Conservation (phyloP, 2,113 vertebrate genomes). For the Xyrauchen texanus region DNA sequence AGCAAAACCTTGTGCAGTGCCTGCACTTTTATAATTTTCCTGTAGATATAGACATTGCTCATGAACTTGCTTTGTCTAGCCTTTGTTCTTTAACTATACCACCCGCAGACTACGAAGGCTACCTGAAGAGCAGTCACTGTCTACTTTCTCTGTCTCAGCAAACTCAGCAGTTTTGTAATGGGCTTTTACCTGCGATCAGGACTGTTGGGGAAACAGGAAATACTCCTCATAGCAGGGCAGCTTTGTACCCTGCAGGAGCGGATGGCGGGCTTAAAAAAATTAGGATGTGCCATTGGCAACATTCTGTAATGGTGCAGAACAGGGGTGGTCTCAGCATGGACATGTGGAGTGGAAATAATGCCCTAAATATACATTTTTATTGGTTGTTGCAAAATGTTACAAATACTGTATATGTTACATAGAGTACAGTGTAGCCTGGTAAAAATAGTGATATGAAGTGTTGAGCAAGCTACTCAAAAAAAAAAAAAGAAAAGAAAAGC, state of each 20-base stretch:
- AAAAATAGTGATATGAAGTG: no score
- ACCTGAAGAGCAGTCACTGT: conserved; percentile 26
- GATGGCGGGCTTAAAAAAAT: conserved; percentile 64
- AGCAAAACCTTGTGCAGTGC: background rate
- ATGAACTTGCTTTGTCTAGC: conserved; percentile 11
- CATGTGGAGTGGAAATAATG: conserved; percentile 58
- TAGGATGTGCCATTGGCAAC: conserved; percentile 57
- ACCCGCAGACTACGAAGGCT: conserved; percentile 26
- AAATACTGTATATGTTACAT: no score
- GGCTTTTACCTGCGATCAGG: conserved; percentile 50
- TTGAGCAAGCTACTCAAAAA: no score
- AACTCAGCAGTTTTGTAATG: conserved; percentile 56
- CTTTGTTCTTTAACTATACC: conserved; percentile 57
- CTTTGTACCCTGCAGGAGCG: conserved; percentile 69
- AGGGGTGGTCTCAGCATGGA: conserved; percentile 45
- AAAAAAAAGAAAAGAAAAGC: no score
- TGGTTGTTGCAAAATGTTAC: no score
- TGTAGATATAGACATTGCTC: background rate
- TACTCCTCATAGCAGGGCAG: conserved; percentile 49
- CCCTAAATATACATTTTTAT: background rate
- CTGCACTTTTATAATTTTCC: background rate
- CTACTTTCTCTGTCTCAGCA: conserved; percentile 51
- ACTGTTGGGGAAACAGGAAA: conserved; percentile 66
- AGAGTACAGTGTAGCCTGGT: no score
- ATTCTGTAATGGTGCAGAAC: conserved; percentile 56